Evolutionary conservation across 1,140 invertebrate genomes (phyloP).

Genomic region (Spodoptera frugiperda): DNA sequence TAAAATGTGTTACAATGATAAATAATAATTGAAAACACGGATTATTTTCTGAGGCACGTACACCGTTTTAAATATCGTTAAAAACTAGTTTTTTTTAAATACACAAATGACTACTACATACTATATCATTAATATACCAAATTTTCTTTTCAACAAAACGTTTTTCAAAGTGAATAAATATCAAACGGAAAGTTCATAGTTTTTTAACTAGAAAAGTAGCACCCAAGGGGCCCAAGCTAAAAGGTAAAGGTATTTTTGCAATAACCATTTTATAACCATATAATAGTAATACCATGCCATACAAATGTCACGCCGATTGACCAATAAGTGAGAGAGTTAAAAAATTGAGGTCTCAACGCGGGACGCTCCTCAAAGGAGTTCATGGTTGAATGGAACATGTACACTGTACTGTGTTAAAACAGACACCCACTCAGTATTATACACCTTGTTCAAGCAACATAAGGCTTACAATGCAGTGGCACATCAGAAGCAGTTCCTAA

Average conservation of each 20-base stretch:
- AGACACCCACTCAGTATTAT: conserved; percentile 57
- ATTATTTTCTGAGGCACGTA: conserved; percentile 41
- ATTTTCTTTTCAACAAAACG: neutral
- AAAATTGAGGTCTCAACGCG: conserved; percentile 85
- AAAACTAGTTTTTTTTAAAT: no score
- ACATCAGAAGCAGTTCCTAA: conserved; percentile 73
- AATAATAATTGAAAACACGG: conserved; percentile 54
- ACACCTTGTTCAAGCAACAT: conserved; percentile 58
- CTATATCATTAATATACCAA: no score
- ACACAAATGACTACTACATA: no score
- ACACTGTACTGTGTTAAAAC: conserved; percentile 76
- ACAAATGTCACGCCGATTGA: conserved; percentile 83
- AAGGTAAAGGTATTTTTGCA: conserved; percentile 53
- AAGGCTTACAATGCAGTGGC: conserved; percentile 68
- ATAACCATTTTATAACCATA: conserved; percentile 62
- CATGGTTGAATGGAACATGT: conserved; percentile 85
- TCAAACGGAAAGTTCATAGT: neutral
- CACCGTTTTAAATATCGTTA: neutral
- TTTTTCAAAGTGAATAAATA: neutral
- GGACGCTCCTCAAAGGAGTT: conserved; percentile 84
- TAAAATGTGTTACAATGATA: conserved; percentile 64
- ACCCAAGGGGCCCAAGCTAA: neutral
- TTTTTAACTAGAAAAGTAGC: conserved; percentile 5
- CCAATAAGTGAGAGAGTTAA: conserved; percentile 84
- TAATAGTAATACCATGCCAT: conserved; percentile 64